Evolutionary conservation across 2,797 vertebrate species (phyloP), one percentile per base, ranked within the genome.

Genomic region (Cryptoblepharus egeriae): DNA sequence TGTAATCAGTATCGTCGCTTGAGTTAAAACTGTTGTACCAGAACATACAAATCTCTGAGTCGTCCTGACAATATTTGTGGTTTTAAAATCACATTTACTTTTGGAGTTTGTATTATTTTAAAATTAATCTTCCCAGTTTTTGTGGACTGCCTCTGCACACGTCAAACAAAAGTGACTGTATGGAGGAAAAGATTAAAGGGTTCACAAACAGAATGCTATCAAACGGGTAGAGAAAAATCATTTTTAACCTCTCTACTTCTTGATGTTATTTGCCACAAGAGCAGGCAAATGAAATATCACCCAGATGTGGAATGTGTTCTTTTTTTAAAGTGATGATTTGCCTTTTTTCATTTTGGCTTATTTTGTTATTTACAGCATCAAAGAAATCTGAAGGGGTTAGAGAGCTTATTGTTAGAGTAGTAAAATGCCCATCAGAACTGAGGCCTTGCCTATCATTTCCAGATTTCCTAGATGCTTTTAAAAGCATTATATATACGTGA

Each of bases 71-170:
- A 28, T 85, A 86, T 60, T 87, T 88, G 49, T 52, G 7, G 49
- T 64, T 92, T 92, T 89, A 88, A 82, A 81, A n/a, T 84, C 79
- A 45, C 52, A 64, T 87, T 88, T 88, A 71, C 72, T 76, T 80
- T 85, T 80, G 28, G 55, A 80, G 67, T 80, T 57, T 85, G 58
- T 58, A 63, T 85, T 87, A 77, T 78, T 90, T 92, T 63, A 81
- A 88, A 92, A 87, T 85, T 87, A 72, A 32, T 75, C 84, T 89
- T 63, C 58, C 58, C 11, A 30, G 65, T 63, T 77, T 49, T 61
- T 91, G 71, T 72, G 83, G 77, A 82, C 88, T 52, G 58, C 80
- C 77, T 84, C 58, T 85, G 80, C 76, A 88, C 83, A 81, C 74
- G 79, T 1, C 39, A 79, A 84, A 42, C 69, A 57, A 88, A 88